phyloP scores from a whole-genome alignment of 1,140 invertebrate genomes.

The Macrotrachela quadricornifera region DNA sequence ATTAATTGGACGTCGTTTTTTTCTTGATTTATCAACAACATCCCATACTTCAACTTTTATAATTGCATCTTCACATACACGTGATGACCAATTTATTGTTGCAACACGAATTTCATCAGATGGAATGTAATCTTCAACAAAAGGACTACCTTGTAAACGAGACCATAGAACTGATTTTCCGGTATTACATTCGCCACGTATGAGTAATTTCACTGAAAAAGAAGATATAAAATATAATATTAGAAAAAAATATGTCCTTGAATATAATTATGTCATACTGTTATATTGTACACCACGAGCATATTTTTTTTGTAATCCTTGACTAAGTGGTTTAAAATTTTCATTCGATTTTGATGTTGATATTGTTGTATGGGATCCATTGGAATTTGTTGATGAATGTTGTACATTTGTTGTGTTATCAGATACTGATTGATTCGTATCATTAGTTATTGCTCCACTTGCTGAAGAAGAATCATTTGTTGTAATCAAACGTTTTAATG shows the following conservation, averaged over 20 bases:
- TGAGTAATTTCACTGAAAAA: conserved; percentile 56
- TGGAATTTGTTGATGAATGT: background rate
- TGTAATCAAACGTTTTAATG: conserved; percentile 1
- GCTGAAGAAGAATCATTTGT: background rate
- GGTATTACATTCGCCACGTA: conserved; percentile 83
- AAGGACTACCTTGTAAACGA: conserved; percentile 68
- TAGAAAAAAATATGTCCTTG: background rate
- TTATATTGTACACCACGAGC: conserved; percentile 88
- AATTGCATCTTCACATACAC: conserved; percentile 34
- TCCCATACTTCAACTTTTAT: conserved; percentile 98
- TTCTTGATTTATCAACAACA: conserved; percentile 74
- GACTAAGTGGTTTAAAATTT: background rate
- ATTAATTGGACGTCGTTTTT: conserved; percentile 31
- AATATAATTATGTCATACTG: conserved; percentile 40
- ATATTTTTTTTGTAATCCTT: conserved; percentile 61
- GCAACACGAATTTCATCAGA: conserved; percentile 84
- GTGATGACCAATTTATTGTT: conserved; percentile 88
- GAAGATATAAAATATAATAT: background rate
- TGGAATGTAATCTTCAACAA: conserved; percentile 71
- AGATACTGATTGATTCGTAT: too few relatives aligned
- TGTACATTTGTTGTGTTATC: too few relatives aligned
- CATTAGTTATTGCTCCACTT: background rate
- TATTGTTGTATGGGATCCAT: background rate
- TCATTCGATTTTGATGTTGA: too few relatives aligned
- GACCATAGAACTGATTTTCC: conserved; percentile 78